Evolutionary conservation across 2,888 invertebrate genomes (phyloP).

Genomic region (Microctonus aethiopoides): DNA sequence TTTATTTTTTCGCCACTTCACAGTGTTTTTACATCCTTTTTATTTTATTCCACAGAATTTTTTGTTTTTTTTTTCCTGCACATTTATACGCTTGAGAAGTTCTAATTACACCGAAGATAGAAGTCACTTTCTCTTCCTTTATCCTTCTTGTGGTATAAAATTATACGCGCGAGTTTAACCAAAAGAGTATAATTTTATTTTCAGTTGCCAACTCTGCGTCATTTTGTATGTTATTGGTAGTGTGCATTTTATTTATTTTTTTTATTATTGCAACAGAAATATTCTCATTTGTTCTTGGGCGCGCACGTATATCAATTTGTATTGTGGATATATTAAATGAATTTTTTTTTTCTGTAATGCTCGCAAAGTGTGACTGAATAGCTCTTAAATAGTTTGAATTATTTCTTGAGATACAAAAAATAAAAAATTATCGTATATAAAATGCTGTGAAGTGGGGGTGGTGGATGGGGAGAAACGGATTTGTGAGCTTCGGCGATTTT

Average conservation of each 20-base stretch:
- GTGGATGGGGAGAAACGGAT: slow-evolving; percentile 15
- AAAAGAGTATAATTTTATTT: neutral
- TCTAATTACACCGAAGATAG: slow-evolving; percentile 15
- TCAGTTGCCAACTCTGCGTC: neutral
- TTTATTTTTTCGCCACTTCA: neutral
- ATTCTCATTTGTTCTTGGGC: neutral
- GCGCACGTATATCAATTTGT: no score
- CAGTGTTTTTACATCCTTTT: neutral
- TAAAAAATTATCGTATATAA: slow-evolving; percentile 23
- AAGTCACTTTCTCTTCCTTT: neutral
- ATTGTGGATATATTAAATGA: neutral
- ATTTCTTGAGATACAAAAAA: slow-evolving; percentile 21
- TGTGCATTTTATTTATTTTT: neutral
- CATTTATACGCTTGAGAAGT: slow-evolving; percentile 14
- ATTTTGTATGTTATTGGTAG: neutral
- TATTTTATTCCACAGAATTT: neutral
- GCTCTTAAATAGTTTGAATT: slow-evolving; percentile 26
- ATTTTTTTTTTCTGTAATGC: neutral
- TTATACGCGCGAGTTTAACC: neutral
- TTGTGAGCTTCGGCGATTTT: slow-evolving; percentile 35
- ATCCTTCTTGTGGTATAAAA: neutral
- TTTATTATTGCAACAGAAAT: neutral
- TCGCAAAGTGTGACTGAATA: no score
- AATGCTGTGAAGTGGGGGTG: slow-evolving; percentile 22
- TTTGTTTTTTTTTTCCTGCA: neutral